phyloP scores from a whole-genome alignment of 1,140 invertebrate genomes.

The Ips typographus region DNA sequence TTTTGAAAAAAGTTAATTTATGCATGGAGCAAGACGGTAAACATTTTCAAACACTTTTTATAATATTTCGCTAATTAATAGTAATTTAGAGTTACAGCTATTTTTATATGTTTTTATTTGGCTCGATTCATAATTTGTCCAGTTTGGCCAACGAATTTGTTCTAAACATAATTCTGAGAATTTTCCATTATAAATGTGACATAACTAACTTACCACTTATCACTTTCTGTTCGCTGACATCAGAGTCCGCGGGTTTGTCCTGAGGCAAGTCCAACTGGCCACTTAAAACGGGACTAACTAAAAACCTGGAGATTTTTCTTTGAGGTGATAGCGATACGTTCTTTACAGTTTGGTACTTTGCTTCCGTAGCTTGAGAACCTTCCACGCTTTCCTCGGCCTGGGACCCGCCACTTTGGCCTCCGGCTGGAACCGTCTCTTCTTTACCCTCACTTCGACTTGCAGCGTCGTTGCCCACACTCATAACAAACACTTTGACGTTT shows the following conservation, averaged over 20 bases:
- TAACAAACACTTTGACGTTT: conserved; percentile 45
- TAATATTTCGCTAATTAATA: no score
- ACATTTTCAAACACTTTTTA: no score
- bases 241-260: conserved; percentile 17
- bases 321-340: conserved; percentile 52
- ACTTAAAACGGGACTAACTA: conserved; percentile 73
- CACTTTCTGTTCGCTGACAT: no score
- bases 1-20: no score
- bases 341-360: conserved; percentile 20
- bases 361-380: not conserved
- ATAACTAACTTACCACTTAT: no score
- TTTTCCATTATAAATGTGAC: no score
- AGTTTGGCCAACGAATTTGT: no score
- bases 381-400: not conserved
- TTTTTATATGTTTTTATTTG: no score
- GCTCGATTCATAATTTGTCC: no score
- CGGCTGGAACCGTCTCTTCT: not conserved
- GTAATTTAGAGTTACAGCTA: no score
- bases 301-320: conserved; percentile 75
- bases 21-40: no score
- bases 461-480: conserved; percentile 35
- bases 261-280: conserved; percentile 53
- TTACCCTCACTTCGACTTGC: not conserved
- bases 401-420: not conserved
- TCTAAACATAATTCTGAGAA: no score